Conservation (phyloP, 1,140 invertebrate species). For the Nomia melanderi region DNA sequence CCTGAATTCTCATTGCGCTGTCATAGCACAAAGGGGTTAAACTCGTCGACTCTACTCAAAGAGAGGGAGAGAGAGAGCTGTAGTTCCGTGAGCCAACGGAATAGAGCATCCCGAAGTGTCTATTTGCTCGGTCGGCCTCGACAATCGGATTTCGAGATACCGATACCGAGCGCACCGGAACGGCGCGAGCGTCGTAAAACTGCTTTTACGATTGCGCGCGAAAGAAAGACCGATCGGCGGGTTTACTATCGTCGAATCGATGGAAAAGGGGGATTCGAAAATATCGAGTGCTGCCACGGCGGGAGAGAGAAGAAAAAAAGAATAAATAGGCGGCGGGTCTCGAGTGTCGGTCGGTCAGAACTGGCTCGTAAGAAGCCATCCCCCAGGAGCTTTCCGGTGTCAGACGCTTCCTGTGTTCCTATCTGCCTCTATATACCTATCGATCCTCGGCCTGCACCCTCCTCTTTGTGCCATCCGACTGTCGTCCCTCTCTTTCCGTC, state of each 20-base stretch:
- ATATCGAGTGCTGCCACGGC: no score
- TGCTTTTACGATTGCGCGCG: constrained; percentile 16
- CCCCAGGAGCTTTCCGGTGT: constrained; percentile 68
- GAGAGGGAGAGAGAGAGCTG: no score
- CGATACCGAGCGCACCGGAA: no score
- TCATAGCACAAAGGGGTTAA: no score
- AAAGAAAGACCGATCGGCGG: neutral
- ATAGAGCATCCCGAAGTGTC: no score
- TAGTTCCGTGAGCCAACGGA: no score
- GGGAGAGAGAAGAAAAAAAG: no score
- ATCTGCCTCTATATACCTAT: constrained; percentile 71
- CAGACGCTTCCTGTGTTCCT: constrained; percentile 72
- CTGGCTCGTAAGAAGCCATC: constrained; percentile 58
- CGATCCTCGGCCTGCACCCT: constrained; percentile 67
- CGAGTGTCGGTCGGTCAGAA: constrained; percentile 36
- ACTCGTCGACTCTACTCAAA: no score
- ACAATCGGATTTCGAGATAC: no score
- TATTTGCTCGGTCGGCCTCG: no score
- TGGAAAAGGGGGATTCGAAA: neutral
- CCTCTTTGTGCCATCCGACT: constrained; percentile 63
- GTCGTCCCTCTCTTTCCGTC: constrained; percentile 53
- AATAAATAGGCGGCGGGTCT: neutral
- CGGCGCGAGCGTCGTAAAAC: neutral
- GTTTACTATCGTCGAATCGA: neutral
- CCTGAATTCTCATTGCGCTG: no score